Conservation (phyloP, 2,797 vertebrate species). For the Glossophaga mutica region DNA sequence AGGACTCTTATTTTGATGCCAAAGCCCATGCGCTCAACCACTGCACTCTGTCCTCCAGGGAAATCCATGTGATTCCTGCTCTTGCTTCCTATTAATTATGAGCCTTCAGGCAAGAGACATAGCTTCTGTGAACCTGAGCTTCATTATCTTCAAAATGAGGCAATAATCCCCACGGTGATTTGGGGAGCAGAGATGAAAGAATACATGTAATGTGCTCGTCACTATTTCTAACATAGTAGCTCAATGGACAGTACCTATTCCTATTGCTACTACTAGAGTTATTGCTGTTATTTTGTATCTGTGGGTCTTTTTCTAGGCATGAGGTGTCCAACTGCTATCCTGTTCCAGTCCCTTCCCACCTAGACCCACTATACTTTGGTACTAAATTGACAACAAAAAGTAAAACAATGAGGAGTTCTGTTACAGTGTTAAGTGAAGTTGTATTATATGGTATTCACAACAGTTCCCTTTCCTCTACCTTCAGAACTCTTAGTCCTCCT, state of each 20-base stretch:
- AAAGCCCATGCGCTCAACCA: not conserved
- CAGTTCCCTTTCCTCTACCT: not conserved
- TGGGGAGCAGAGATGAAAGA: not conserved
- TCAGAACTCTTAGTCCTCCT: not conserved
- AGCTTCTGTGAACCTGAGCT: not conserved
- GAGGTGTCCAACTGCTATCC: not conserved
- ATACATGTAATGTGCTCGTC: not conserved
- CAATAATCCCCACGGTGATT: not conserved
- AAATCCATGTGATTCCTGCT: not conserved
- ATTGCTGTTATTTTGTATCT: not conserved
- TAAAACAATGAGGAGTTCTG: not conserved
- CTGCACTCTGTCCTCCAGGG: not conserved
- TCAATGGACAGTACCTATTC: not conserved
- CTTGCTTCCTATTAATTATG: not conserved
- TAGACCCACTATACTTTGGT: not conserved
- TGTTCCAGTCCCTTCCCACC: not conserved
- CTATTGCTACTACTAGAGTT: not conserved
- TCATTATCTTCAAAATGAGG: slow-evolving; percentile 34
- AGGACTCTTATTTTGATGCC: not conserved
- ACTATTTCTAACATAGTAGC: not conserved
- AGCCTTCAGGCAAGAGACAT: not conserved
- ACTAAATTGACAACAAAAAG: not conserved
- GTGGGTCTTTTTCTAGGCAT: not conserved
- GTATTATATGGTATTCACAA: not conserved
- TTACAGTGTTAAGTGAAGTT: not conserved